Percentiles rank a stretch among this genome's conserved stretches.
phyloP scores from a whole-genome alignment of 2,888 invertebrate genomes.

The Unio delphinus region DNA sequence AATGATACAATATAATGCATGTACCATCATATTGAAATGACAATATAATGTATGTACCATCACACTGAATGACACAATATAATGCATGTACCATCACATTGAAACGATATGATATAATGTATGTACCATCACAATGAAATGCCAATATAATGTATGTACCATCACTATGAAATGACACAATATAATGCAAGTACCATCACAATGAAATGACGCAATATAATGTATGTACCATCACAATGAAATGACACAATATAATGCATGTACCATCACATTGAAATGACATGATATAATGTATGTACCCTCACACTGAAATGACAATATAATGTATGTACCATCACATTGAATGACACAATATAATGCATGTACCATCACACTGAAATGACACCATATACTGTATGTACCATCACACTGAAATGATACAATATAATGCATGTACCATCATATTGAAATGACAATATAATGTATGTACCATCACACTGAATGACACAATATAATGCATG shows the following conservation, averaged over 20 bases:
- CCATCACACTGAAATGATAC: conserved; percentile 88
- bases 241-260: conserved; percentile 53
- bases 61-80: conserved; percentile 80
- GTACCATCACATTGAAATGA: conserved; percentile 90
- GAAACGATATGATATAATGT: conserved; percentile 62
- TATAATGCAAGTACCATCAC: conserved; percentile 83
- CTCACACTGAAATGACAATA: conserved; percentile 83
- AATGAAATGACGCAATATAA: conserved; percentile 76
- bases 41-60: conserved; percentile 79
- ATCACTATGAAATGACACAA: conserved; percentile 84
- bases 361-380: conserved; percentile 92
- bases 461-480: conserved; percentile 90
- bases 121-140: conserved; percentile 85
- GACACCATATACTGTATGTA: conserved; percentile 71
- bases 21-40: conserved; percentile 91
- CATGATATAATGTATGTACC: conserved; percentile 77
- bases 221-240: conserved; percentile 90
- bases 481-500: conserved; percentile 70
- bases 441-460: conserved; percentile 79
- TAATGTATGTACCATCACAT: conserved; percentile 87
- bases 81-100: conserved; percentile 90
- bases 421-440: conserved; percentile 81
- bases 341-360: conserved; percentile 71
- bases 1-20: conserved; percentile 65
- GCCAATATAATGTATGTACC: conserved; percentile 77